Conservation (phyloP, 1,140 invertebrate genomes). For the Oedothorax gibbosus region DNA sequence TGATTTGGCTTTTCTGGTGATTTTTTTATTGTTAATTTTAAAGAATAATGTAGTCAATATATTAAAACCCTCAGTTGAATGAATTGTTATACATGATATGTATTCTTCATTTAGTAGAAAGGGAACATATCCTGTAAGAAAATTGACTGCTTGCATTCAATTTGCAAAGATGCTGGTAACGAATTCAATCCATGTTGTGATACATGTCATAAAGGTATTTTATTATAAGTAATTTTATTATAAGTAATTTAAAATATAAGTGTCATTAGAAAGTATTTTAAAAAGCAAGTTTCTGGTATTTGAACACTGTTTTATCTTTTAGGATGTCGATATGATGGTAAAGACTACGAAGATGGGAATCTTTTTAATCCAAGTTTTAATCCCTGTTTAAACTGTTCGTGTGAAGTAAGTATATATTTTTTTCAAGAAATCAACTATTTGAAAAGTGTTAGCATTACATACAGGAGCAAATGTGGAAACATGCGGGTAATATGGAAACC, state of each 20-base stretch:
- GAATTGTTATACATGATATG: background rate
- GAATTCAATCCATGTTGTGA: slow-evolving; percentile 29
- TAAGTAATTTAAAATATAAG: background rate
- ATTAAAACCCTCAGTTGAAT: background rate
- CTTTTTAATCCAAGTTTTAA: slow-evolving; percentile 51
- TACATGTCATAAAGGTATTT: slow-evolving; percentile 35
- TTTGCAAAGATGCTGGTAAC: slow-evolving; percentile 14
- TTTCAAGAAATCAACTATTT: background rate
- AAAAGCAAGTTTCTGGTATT: background rate
- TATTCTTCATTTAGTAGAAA: slow-evolving; percentile 48
- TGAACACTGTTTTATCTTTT: background rate
- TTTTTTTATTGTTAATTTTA: too few relatives aligned
- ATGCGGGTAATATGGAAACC: too few relatives aligned
- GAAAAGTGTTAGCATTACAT: too few relatives aligned
- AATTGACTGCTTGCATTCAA: slow-evolving; percentile 32
- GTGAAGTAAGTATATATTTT: slow-evolving; percentile 31
- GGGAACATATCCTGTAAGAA: slow-evolving; percentile 51
- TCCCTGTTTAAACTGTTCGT: slow-evolving; percentile 57
- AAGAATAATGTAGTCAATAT: too few relatives aligned
- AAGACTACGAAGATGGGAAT: slow-evolving; percentile 35
- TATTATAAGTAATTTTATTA: background rate
- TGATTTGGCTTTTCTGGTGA: too few relatives aligned
- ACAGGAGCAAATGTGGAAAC: too few relatives aligned
- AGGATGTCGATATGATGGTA: slow-evolving; percentile 51
- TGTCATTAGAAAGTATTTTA: background rate